Percentiles rank a stretch among this genome's conserved stretches.
Evolutionary conservation across 2,113 vertebrate genomes (phyloP).

Genomic region (Pimephales promelas): DNA sequence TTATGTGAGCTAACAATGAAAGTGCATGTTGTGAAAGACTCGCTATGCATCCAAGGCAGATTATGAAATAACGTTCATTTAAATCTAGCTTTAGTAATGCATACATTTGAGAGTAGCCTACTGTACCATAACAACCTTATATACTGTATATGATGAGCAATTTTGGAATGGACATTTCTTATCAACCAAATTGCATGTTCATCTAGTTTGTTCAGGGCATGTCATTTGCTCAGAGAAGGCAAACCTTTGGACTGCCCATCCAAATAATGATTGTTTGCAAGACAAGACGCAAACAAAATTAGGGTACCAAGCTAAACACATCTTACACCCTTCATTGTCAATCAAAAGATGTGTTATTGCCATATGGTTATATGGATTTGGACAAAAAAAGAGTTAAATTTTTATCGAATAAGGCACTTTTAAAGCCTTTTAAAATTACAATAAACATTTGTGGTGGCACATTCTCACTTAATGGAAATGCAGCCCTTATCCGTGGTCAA

Average conservation of each 20-base stretch:
- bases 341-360: not conserved
- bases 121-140: not conserved
- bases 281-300: conserved; percentile 47
- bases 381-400: conserved; percentile 38
- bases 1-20: not conserved
- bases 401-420: conserved; percentile 56
- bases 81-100: not conserved
- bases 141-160: conserved; percentile 44
- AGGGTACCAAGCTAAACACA: not conserved
- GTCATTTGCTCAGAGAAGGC: conserved; percentile 48
- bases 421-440: not conserved
- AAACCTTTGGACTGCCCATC: conserved; percentile 35
- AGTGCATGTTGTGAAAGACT: not conserved
- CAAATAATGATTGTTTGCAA: conserved; percentile 40
- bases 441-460: not conserved
- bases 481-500: not conserved
- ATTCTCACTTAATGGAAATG: not conserved
- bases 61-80: not conserved
- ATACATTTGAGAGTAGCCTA: not conserved
- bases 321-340: conserved; percentile 10
- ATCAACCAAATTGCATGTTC: conserved; percentile 62
- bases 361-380: not conserved
- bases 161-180: conserved; percentile 57
- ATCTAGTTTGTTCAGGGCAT: conserved; percentile 61
- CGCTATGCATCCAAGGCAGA: not conserved